A percentile compares a stretch with the other conserved stretches of the same genome.
Evolutionary conservation across 2,888 invertebrate genomes (phyloP).

Genomic region (Napeogenes sylphis): DNA sequence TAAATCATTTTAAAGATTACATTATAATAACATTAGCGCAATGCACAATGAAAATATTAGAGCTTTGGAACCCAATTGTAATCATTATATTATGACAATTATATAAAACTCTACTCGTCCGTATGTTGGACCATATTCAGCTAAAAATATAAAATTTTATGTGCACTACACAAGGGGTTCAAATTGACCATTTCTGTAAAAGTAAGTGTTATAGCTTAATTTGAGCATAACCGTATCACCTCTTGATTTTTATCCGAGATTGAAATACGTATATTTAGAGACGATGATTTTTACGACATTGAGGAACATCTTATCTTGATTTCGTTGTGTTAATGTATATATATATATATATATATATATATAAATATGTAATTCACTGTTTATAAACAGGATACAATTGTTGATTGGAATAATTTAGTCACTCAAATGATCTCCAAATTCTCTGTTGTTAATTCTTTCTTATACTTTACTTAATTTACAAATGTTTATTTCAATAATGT

Average conservation of each 20-base stretch:
- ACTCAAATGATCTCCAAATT: too few species aligned
- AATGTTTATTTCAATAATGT: too few species aligned
- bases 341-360: too few species aligned
- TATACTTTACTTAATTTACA: too few species aligned
- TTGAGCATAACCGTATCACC: conserved; percentile 63
- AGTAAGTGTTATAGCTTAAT: conserved; percentile 76
- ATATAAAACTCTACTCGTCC: conserved; percentile 33
- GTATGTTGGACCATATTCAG: conserved; percentile 26
- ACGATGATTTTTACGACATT: conserved; percentile 27
- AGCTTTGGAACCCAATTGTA: neutral
- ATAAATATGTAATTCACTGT: too few species aligned
- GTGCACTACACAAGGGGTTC: conserved; percentile 51
- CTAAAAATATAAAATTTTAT: conserved; percentile 75
- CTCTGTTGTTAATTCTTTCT: too few species aligned
- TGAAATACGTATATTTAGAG: conserved; percentile 28
- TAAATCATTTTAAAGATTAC: neutral
- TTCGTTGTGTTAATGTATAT: neutral
- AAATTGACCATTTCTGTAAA: conserved; percentile 54
- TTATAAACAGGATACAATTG: too few species aligned
- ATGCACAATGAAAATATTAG: neutral
- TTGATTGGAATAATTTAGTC: too few species aligned
- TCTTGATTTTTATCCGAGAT: conserved; percentile 40
- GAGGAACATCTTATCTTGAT: neutral
- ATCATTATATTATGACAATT: conserved; percentile 2
- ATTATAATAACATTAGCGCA: neutral